Percentiles rank a stretch among this genome's conserved stretches.
Conservation (phyloP, 2,888 invertebrate species). For the Dichetophora obliterata region DNA sequence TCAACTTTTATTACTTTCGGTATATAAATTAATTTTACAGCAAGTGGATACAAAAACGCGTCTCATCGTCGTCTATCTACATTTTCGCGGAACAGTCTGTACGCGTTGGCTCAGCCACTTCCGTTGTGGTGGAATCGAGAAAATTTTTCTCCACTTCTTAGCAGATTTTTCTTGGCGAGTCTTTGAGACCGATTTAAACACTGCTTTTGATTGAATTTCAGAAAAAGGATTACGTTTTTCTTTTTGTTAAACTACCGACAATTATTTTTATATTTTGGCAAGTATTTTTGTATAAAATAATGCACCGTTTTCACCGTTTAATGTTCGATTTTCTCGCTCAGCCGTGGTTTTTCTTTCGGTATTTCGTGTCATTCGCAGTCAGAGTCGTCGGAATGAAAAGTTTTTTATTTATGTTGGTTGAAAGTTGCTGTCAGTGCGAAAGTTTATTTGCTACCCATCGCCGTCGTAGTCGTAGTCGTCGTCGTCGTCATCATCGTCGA, state of each 20-base stretch:
- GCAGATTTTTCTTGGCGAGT: background rate
- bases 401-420: constrained; percentile 69
- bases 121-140: constrained; percentile 32
- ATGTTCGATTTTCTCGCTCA: constrained; percentile 18
- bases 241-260: background rate
- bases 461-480: constrained; percentile 44
- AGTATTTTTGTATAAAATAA: background rate
- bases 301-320: constrained; percentile 21
- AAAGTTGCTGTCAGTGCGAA: constrained; percentile 64
- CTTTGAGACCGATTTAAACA: constrained; percentile 14
- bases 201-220: background rate
- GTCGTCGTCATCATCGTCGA: constrained; percentile 45
- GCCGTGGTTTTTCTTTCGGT: constrained; percentile 54
- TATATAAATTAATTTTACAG: background rate
- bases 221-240: background rate
- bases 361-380: constrained; percentile 65
- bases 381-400: constrained; percentile 69
- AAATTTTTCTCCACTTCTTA: constrained; percentile 12
- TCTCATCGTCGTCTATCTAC: constrained; percentile 7
- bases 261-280: background rate
- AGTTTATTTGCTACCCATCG: constrained; percentile 61
- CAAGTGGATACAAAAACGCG: background rate
- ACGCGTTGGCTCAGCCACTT: constrained; percentile 42
- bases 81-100: constrained; percentile 47
- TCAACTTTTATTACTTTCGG: background rate